A percentile compares a stretch with the other conserved stretches of the same genome.
Evolutionary conservation across 2,888 invertebrate genomes (phyloP).

Genomic region (Nemotelus nigrinus): DNA sequence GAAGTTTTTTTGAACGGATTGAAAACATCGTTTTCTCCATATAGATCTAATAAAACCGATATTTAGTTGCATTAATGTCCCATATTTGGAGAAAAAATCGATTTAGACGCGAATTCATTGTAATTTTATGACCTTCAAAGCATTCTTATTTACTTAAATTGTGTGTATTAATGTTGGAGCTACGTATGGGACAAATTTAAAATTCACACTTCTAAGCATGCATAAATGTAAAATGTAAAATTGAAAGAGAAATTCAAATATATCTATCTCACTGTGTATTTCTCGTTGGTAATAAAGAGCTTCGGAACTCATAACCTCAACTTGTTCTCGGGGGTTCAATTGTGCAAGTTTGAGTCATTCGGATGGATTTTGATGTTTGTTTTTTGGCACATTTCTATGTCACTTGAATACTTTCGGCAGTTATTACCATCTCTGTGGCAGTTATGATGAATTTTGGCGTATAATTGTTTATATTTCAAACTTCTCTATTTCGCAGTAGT

Average conservation of each 20-base stretch:
- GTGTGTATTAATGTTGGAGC: background rate
- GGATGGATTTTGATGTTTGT: background rate
- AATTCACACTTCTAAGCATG: too few species aligned
- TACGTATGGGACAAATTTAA: too few species aligned
- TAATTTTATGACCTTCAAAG: constrained; percentile 20
- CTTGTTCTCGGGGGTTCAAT: background rate
- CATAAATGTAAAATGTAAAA: too few species aligned
- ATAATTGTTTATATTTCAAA: background rate
- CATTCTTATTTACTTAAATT: constrained; percentile 12
- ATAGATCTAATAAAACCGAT: background rate
- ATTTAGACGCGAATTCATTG: constrained; percentile 16
- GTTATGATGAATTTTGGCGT: background rate
- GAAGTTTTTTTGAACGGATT: background rate
- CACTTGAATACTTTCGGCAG: background rate
- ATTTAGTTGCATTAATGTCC: constrained; percentile 17
- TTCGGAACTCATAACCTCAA: constrained; percentile 33
- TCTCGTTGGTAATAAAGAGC: constrained; percentile 2
- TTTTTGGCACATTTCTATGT: background rate
- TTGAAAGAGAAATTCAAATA: too few species aligned
- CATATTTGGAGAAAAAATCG: constrained; percentile 45
- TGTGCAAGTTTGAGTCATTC: constrained; percentile 22
- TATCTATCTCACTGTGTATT: too few species aligned
- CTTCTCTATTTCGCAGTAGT: background rate
- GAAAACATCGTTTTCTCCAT: background rate
- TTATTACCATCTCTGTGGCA: background rate